These are phyloP conservation scores for Azorinus chamasolen DNA, from an alignment of 2,888 invertebrate species.

Conservation along the genomic window DNA sequence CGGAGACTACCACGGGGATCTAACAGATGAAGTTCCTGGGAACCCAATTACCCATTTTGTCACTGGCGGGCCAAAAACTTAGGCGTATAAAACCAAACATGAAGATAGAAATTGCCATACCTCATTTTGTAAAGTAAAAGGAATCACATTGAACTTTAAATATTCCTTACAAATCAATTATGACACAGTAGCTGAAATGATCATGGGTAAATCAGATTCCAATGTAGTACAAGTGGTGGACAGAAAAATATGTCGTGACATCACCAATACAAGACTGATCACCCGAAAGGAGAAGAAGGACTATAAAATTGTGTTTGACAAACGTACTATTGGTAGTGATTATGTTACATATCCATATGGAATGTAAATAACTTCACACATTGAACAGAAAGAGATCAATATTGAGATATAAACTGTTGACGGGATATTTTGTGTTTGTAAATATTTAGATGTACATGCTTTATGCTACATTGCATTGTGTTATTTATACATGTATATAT, in stretches of 20 bases:
- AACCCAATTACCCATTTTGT: constrained; percentile 69
- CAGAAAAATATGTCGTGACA: not conserved
- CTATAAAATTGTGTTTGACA: not conserved
- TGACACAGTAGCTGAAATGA: constrained; percentile 35
- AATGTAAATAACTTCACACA: too few relatives aligned
- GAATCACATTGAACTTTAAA: constrained; percentile 63
- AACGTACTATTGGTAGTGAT: not conserved
- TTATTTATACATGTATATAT: too few relatives aligned
- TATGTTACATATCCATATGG: not conserved
- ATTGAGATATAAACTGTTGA: too few relatives aligned
- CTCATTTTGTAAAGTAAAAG: constrained; percentile 70
- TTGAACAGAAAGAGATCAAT: too few relatives aligned
- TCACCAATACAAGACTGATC: not conserved
- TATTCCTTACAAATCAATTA: constrained; percentile 44
- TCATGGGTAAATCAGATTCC: not conserved
- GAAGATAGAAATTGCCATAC: constrained; percentile 18
- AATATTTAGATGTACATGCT: too few relatives aligned
- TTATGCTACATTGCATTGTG: too few relatives aligned
- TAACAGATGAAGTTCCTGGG: constrained; percentile 81
- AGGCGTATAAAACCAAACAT: constrained; percentile 64
- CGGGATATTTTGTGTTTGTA: too few relatives aligned
- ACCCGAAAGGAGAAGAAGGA: not conserved
- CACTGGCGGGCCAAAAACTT: constrained; percentile 53
- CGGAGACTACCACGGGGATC: constrained; percentile 80
- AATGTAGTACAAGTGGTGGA: not conserved